A percentile compares a stretch with the other conserved stretches of the same genome.
These are phyloP conservation scores for Mastomys natalensis DNA, from an alignment of 2,113 vertebrate species.

Conservation along the genomic window DNA sequence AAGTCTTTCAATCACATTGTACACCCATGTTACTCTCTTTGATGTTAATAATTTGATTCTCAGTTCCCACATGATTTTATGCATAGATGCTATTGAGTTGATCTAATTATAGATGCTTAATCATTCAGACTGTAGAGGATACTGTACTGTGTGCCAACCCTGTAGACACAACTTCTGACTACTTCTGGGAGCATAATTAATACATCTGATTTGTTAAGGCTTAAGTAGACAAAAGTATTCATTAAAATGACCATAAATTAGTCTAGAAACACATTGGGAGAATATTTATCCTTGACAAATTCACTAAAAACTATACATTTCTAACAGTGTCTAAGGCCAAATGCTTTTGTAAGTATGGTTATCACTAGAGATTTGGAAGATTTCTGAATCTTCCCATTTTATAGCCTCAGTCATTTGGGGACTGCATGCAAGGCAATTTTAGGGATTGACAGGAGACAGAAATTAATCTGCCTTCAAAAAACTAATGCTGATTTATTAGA, in stretches of 20 bases:
- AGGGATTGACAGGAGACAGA: neutral
- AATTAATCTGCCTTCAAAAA: neutral
- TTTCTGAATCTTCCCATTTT: neutral
- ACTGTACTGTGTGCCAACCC: neutral
- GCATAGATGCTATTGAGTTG: neutral
- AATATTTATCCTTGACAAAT: neutral
- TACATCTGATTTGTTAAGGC: neutral
- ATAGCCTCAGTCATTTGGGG: neutral
- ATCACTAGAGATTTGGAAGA: neutral
- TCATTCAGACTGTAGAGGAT: neutral
- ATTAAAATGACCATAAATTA: conserved; percentile 44
- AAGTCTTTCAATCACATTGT: conserved; percentile 8
- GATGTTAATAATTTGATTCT: neutral
- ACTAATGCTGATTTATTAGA: neutral
- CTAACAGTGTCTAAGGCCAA: neutral
- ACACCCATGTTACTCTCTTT: neutral
- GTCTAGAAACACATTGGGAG: neutral
- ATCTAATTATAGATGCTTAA: neutral
- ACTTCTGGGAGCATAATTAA: neutral
- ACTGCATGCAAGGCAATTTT: neutral
- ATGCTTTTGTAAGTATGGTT: neutral
- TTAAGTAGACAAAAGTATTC: conserved; percentile 30
- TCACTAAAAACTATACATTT: neutral
- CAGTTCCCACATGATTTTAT: neutral
- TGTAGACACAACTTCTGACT: neutral